Percentiles rank a stretch among this genome's conserved stretches.
These are phyloP conservation scores for Dioctria rufipes DNA, from an alignment of 2,888 invertebrate species.

Conservation along the genomic window DNA sequence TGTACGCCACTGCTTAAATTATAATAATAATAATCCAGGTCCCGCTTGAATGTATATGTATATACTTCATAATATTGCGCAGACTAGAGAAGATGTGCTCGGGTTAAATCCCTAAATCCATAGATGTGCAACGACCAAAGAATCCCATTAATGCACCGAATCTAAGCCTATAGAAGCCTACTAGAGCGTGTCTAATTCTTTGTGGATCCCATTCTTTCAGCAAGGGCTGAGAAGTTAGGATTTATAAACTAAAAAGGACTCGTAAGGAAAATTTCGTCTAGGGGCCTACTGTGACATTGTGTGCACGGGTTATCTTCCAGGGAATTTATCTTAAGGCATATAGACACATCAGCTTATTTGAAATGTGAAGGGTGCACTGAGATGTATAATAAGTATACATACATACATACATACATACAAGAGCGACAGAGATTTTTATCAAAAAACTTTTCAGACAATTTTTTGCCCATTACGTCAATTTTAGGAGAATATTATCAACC, in stretches of 20 bases:
- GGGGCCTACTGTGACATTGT: too few relatives aligned
- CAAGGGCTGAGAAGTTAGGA: neutral
- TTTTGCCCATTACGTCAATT: too few relatives aligned
- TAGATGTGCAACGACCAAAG: slow-evolving; percentile 44
- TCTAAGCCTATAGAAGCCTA: slow-evolving; percentile 48
- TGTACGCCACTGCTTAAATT: slow-evolving; percentile 10
- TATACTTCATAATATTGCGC: slow-evolving; percentile 12
- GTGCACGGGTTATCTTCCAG: too few relatives aligned
- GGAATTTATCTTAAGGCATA: slow-evolving; percentile 24
- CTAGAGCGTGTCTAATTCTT: slow-evolving; percentile 48
- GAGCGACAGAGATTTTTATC: neutral
- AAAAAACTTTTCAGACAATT: neutral
- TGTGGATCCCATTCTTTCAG: slow-evolving; percentile 21
- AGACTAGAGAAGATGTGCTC: slow-evolving; percentile 22
- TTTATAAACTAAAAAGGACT: slow-evolving; percentile 21
- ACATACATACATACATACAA: neutral
- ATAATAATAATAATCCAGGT: neutral
- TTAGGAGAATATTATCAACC: too few relatives aligned
- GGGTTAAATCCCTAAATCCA: slow-evolving; percentile 38
- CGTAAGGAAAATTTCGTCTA: slow-evolving; percentile 11
- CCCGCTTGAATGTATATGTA: neutral
- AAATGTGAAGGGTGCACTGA: slow-evolving; percentile 24
- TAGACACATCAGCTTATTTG: slow-evolving; percentile 5
- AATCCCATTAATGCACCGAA: slow-evolving; percentile 53
- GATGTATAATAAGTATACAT: slow-evolving; percentile 28